Evolutionary conservation across 2,797 vertebrate genomes (phyloP), one percentile per base, ranked within the genome.

Genomic region (Chlorospingus flavigularis): DNA sequence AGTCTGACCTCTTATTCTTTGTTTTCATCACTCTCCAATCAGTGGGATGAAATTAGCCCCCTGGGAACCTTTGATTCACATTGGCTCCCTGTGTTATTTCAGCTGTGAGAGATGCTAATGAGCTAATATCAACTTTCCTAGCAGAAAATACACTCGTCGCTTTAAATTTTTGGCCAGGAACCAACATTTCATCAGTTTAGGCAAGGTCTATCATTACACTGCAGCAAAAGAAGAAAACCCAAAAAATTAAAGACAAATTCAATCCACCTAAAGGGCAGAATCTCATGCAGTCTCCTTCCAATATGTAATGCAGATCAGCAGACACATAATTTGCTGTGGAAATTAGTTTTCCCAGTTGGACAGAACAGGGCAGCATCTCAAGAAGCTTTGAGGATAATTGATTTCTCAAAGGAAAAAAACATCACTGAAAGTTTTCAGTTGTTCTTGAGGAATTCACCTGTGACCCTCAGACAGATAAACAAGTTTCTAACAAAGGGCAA

Each of bases 61-160:
- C 67, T 51, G 91, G 95, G 95, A 97, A 72, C 20, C 0, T 71
- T 88, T 66, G 76, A 79, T 84, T 95, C 95, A 80, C 84, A 55
- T 94, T 88, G 94, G 88, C 58, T 96, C 30, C 66, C 90, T 55
- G 84, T 95, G 96, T 97, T 96, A 95, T 96, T 97, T 96, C 96
- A 96, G 93, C 97, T 97, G 96, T 95, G 96, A 94, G 96, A 94
- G 90, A 96, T 92, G 94, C 60, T 97, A 97, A 97, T 96, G 86
- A 97, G 94, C 90, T 90, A 93, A 96, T 95, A 96, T 94, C 88
- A 95, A 91, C 83, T 96, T 92, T 91, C 95, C 86, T 83, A 82
- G 79, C 1, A 1, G 91, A 95, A 97, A 96, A 90, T 85, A 86
- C 77, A 94, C 94, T 95, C 68, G 45, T 85, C 2, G 0, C 92